phyloP scores from a whole-genome alignment of 2,113 vertebrate genomes.

The Suricata suricatta region DNA sequence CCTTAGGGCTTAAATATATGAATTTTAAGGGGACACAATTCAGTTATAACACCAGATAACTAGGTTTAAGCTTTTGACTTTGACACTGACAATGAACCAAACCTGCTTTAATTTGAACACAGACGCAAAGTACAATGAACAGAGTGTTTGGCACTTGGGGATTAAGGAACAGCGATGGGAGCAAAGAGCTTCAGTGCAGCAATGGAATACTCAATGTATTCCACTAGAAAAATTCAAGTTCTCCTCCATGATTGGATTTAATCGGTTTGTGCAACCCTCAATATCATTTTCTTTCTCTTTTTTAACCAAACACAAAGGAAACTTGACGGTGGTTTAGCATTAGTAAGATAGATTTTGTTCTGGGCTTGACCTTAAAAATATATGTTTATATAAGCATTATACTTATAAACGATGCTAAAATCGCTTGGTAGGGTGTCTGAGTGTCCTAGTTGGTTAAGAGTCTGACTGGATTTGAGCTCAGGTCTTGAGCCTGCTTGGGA shows the following conservation, averaged over 20 bases:
- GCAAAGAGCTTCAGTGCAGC: background rate
- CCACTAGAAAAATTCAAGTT: background rate
- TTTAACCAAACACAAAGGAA: background rate
- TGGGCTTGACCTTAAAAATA: background rate
- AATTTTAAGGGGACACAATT: background rate
- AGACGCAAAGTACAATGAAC: background rate
- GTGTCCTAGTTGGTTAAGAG: too few species aligned
- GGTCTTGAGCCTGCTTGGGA: too few species aligned
- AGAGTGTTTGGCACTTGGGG: background rate
- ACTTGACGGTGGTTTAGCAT: background rate
- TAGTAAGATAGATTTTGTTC: background rate
- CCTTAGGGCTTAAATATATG: background rate
- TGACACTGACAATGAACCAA: background rate
- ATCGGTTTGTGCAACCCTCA: background rate
- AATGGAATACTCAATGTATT: background rate
- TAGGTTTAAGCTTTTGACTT: background rate
- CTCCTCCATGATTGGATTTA: background rate
- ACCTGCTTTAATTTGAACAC: background rate
- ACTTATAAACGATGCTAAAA: background rate
- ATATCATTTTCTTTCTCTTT: background rate
- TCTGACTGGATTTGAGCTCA: too few species aligned
- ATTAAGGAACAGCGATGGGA: background rate
- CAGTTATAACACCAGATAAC: background rate
- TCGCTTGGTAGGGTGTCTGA: background rate
- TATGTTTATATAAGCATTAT: background rate